Percentiles rank a stretch among this genome's conserved stretches.
Evolutionary conservation across 2,797 vertebrate genomes (phyloP).

Genomic region (Anguilla megastoma): DNA sequence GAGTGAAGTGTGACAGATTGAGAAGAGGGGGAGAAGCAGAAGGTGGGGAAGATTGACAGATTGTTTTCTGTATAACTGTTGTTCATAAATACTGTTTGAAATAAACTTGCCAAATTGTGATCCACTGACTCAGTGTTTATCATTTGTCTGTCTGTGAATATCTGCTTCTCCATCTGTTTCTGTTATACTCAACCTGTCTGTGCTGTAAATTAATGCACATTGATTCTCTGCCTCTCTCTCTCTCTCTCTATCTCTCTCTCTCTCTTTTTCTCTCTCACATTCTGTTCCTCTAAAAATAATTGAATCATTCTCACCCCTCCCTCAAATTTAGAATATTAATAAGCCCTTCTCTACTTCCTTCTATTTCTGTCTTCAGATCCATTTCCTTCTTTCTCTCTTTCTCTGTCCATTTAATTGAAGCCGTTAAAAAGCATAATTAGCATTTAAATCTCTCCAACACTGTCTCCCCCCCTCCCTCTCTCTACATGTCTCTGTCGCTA

Average conservation of each 20-base stretch:
- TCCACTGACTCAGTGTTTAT: slow-evolving; percentile 58
- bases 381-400: slow-evolving; percentile 52
- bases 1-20: slow-evolving; percentile 33
- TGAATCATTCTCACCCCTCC: slow-evolving; percentile 46
- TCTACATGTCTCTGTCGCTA: slow-evolving; percentile 80
- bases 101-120: slow-evolving; percentile 70
- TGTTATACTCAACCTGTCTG: slow-evolving; percentile 42
- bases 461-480: slow-evolving; percentile 60
- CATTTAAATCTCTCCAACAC: slow-evolving; percentile 75
- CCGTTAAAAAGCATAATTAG: slow-evolving; percentile 72
- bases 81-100: slow-evolving; percentile 49
- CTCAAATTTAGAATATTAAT: slow-evolving; percentile 59
- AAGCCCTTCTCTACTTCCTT: slow-evolving; percentile 51
- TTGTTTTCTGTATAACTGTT: slow-evolving; percentile 71
- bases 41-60: slow-evolving; percentile 52
- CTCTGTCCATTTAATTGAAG: slow-evolving; percentile 70
- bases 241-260: slow-evolving; percentile 38
- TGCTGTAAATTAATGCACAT: slow-evolving; percentile 66
- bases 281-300: slow-evolving; percentile 61
- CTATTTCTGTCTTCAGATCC: slow-evolving; percentile 66
- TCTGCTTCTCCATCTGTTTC: slow-evolving; percentile 43
- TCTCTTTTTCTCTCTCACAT: slow-evolving; percentile 43
- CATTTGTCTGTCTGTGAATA: slow-evolving; percentile 55
- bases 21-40: slow-evolving; percentile 38
- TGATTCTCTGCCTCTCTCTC: slow-evolving; percentile 46